Percentiles rank a stretch among this genome's conserved stretches.
phyloP scores from a whole-genome alignment of 2,113 vertebrate species.

The Pampusana beccarii region DNA sequence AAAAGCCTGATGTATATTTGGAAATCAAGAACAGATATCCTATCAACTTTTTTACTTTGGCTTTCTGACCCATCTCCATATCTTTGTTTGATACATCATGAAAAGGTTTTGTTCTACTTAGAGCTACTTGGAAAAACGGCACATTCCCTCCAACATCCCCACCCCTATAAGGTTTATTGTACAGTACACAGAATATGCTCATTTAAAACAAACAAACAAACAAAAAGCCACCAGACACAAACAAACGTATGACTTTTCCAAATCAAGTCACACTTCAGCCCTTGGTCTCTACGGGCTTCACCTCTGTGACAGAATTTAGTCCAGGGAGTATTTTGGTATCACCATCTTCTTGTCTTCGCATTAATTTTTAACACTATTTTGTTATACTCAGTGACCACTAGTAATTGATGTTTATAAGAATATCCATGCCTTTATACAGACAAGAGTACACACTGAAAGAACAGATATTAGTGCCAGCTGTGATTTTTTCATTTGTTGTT shows the following conservation, averaged over 20 bases:
- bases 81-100: not conserved
- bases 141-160: not conserved
- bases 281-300: not conserved
- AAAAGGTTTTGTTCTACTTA: not conserved
- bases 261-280: not conserved
- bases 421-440: not conserved
- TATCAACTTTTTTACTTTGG: not conserved
- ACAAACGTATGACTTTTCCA: not conserved
- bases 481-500: not conserved
- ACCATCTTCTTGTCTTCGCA: not conserved
- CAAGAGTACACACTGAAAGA: not conserved
- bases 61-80: not conserved
- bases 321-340: not conserved
- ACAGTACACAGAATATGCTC: not conserved
- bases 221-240: too few species aligned
- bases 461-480: not conserved
- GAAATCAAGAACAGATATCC: not conserved
- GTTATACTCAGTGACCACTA: not conserved
- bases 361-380: not conserved
- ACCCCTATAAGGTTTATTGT: not conserved
- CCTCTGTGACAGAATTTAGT: not conserved
- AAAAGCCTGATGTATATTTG: not conserved
- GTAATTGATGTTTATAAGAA: not conserved
- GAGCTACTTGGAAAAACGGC: not conserved
- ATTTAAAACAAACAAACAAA: not conserved